Conservation (phyloP, 2,113 vertebrate species). For the Myotis brandtii region DNA sequence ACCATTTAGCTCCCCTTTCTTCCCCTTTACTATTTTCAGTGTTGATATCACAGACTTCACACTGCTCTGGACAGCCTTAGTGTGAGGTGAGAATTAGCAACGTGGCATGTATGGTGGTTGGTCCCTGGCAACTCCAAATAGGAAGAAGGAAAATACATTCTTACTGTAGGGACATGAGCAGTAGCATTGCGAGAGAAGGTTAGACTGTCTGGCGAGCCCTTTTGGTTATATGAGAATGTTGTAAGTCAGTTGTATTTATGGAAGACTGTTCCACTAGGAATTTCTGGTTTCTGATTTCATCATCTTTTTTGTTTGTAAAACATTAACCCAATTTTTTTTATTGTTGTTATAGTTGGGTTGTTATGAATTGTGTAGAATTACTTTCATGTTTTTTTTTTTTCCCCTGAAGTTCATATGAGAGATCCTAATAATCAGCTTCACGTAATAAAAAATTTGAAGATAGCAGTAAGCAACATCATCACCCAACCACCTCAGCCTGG, state of each 20-base stretch:
- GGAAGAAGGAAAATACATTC: not conserved
- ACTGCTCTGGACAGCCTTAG: not conserved
- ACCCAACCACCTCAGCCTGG: slow-evolving; percentile 87
- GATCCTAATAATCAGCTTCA: slow-evolving; percentile 98
- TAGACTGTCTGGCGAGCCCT: not conserved
- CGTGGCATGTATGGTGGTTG: not conserved
- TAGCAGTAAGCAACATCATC: slow-evolving; percentile 93
- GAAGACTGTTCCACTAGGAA: slow-evolving; percentile 34
- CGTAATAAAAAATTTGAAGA: slow-evolving; percentile 96
- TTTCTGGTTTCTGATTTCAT: slow-evolving; percentile 57
- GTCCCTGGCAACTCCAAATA: slow-evolving; percentile 2
- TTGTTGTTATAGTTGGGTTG: not conserved
- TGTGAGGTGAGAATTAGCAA: slow-evolving; percentile 10
- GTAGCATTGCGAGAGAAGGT: not conserved
- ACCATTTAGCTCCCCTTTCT: not conserved
- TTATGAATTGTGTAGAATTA: slow-evolving; percentile 51
- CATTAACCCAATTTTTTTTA: slow-evolving; percentile 51
- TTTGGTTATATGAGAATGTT: not conserved
- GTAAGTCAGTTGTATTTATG: slow-evolving; percentile 23
- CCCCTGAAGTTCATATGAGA: slow-evolving; percentile 91
- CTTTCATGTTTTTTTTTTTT: slow-evolving; percentile 26
- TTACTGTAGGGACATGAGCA: not conserved
- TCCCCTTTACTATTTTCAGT: not conserved
- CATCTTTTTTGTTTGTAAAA: slow-evolving; percentile 41
- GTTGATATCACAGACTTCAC: not conserved